phyloP scores from a whole-genome alignment of 2,113 vertebrate species.

The Platycercus adscitus region DNA sequence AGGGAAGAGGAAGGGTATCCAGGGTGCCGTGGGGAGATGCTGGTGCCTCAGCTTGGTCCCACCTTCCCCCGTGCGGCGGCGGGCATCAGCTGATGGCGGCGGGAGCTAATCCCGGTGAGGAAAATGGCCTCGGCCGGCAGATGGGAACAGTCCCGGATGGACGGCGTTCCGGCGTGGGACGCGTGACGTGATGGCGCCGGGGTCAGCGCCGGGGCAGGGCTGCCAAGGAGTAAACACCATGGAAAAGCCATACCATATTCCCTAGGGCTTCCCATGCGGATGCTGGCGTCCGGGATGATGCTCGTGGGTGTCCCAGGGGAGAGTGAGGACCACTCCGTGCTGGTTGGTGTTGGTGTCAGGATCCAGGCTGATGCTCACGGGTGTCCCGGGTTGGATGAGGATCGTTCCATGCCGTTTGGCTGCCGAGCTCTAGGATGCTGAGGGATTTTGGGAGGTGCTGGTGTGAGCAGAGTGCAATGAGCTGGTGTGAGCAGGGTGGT shows the following conservation, averaged over 20 bases:
- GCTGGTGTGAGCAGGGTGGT: neutral
- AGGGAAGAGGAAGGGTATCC: neutral
- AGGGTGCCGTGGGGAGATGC: rapidly evolving
- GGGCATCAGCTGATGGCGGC: neutral
- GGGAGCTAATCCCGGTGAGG: neutral
- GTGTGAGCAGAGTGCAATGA: neutral
- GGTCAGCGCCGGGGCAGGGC: neutral
- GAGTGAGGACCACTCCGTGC: rapidly evolving
- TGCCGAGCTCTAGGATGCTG: rapidly evolving
- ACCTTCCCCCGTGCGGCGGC: rapidly evolving
- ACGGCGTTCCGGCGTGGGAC: neutral
- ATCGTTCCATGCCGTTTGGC: rapidly evolving
- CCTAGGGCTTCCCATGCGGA: rapidly evolving
- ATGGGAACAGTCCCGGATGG: neutral
- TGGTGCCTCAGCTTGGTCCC: neutral
- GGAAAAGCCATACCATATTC: neutral
- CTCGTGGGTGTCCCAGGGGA: rapidly evolving
- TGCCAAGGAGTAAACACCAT: neutral
- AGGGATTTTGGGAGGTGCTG: neutral
- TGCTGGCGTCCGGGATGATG: rapidly evolving
- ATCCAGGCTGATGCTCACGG: neutral
- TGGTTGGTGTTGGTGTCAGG: neutral
- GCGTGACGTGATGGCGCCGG: neutral
- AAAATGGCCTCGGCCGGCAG: neutral
- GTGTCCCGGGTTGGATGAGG: neutral